phyloP scores from a whole-genome alignment of 2,113 vertebrate species.

The Limanda limanda region DNA sequence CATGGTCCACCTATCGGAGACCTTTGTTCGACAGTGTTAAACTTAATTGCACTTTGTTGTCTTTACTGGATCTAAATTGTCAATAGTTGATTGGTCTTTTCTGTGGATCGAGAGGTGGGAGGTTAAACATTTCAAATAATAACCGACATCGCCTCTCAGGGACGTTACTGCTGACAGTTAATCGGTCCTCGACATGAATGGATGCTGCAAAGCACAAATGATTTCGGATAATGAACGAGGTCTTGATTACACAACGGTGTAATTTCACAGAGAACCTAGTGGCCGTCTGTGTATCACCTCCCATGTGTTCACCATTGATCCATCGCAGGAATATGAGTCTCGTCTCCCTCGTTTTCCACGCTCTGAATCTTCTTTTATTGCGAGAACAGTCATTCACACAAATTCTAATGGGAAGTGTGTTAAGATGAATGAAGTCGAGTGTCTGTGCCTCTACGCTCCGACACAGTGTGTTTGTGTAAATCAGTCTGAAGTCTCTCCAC shows the following conservation, averaged over 20 bases:
- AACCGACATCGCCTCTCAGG: background rate
- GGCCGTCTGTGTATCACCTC: constrained; percentile 5
- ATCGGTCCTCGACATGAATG: background rate
- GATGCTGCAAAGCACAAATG: background rate
- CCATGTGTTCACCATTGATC: constrained; percentile 20
- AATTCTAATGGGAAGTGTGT: constrained; percentile 7
- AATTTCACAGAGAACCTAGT: constrained; percentile 2
- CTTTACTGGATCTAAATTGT: background rate
- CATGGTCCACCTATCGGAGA: too few species aligned
- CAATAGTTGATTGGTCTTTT: background rate
- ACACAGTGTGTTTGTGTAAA: constrained; percentile 7
- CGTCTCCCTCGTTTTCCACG: background rate
- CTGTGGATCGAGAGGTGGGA: background rate
- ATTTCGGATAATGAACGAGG: background rate
- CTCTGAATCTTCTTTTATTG: background rate
- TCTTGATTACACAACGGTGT: background rate
- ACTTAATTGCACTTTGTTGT: background rate
- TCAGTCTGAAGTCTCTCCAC: constrained; percentile 18
- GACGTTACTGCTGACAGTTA: background rate
- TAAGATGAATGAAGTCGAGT: constrained; percentile 41
- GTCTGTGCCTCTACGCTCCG: constrained; percentile 10
- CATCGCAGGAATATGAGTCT: background rate
- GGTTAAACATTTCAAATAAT: background rate
- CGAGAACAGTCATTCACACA: constrained; percentile 41
- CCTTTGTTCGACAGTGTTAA: too few species aligned